Evolutionary conservation across 2,113 vertebrate species (phyloP), one percentile per base, ranked within the genome.

Genomic region (Oncorhynchus mykiss): DNA sequence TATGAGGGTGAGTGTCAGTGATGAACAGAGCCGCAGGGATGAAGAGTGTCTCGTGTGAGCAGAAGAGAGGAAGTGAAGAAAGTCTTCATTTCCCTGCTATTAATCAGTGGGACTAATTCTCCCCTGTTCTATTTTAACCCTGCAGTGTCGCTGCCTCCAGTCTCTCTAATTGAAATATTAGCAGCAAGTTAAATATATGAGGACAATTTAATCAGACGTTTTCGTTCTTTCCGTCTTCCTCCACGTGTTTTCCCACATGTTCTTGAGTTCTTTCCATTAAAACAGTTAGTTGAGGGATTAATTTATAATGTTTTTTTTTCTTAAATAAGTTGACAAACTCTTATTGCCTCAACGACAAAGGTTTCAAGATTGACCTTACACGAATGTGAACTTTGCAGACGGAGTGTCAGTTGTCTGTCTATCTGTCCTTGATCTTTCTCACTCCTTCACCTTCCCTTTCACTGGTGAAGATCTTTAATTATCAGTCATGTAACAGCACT

Each of bases 151-250:
- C 87, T 81, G 91, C 90, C 90, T 91, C 87, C 81, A 91, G 91
- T 92, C 87, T 84, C 88, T 90, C 93, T 94, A 93, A 93, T 94
- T 94, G 92, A 94, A 94, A 94, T 92, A 94, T 94, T 92, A 91
- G 89, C 91, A 93, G 87, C 89, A 91, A 84, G 93, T 94, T 93
- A 94, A 93, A 91, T 93, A 94, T 94, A 93, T 93, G 88, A 93
- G 92, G 90, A 91, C 89, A 90, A 92, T 93, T 93, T 92, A 94
- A 94, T 94, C 93, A 94, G 91, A 80, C 88, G 74, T 78, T 82
- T 85, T 80, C 75, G 82, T 24, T 27, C 54, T 67, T 74, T 77
- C 68, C 78, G 71, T 51, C 73, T 34, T 54, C 76, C 71, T 24
- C 22, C 22, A 24, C 22, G 22, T 71, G 80, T 79, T 84, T 81